Percentiles rank a stretch among this genome's conserved stretches.
phyloP scores from a whole-genome alignment of 2,888 invertebrate species.

The Vannuccia rotundouncinata region DNA sequence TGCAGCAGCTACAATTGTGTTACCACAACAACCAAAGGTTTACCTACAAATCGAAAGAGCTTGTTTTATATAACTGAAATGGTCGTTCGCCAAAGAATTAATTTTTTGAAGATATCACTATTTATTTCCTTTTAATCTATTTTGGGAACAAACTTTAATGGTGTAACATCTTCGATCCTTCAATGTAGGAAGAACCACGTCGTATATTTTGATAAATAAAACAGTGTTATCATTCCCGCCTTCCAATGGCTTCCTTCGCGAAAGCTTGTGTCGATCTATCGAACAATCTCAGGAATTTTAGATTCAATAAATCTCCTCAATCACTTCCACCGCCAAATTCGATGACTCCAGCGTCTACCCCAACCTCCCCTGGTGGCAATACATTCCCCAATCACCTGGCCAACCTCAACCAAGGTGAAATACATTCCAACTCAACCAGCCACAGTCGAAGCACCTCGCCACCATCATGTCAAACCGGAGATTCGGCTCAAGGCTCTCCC shows the following conservation, averaged over 20 bases:
- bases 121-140: too few relatives aligned
- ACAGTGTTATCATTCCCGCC: neutral
- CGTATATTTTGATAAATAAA: too few relatives aligned
- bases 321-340: neutral
- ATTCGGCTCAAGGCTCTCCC: conserved; percentile 13
- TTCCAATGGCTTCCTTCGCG: conserved; percentile 37
- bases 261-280: conserved; percentile 55
- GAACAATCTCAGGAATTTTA: conserved; percentile 51
- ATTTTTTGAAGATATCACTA: neutral
- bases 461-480: neutral
- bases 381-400: neutral
- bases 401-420: neutral
- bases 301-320: conserved; percentile 1
- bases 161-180: too few relatives aligned
- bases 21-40: neutral
- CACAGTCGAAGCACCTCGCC: neutral
- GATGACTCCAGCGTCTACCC: neutral
- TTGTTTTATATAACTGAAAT: too few relatives aligned
- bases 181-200: too few relatives aligned
- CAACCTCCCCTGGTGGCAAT: neutral
- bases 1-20: neutral
- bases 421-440: conserved; percentile 9
- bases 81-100: neutral
- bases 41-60: neutral
- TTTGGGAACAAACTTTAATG: too few relatives aligned